Evolutionary conservation across 1,140 invertebrate genomes (phyloP), one percentile per base, ranked within the genome.

Genomic region (Portunus trituberculatus): DNA sequence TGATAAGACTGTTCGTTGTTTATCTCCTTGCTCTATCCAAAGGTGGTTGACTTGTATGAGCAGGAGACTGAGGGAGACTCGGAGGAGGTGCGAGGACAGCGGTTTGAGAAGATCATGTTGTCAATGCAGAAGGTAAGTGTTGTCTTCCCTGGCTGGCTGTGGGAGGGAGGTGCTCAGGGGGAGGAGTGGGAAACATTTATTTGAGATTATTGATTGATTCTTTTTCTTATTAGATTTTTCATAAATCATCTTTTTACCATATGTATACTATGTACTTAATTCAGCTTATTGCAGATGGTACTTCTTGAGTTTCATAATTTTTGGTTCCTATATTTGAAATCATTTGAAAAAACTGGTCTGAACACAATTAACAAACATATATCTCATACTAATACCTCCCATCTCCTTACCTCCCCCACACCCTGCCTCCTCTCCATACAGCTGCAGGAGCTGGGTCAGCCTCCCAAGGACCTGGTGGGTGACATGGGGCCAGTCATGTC

Each of bases 391-490:
- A 20, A 84, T 84, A 28, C 31, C 83, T 29, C 31, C 0, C 6
- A 16, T 39, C 25, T 8, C 28, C n/a, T 14, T 29, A 91, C 20
- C 48, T 28, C 32, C 48, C 52, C 32, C 8, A 0, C 8, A 20
- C 48, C 16, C 48, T 39, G 10, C 32, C 76, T 25, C 32, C 52
- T 67, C 10, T 39, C 28, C 45, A 25, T 76, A 87, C 89, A 95
- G 94, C 90, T 95, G 20, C 94, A 95, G 83, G 94, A 95, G 48
- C 48, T 95, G 90, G 94, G 94, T 87, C 94, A 95, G 83, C 94
- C 94, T 10, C 94, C 94, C 52, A 92, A 95, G 48, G 94, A 95
- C 2, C 46, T 95, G 90, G 94, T 95, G 16, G 94, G 94, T n/a
- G 94, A 95, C 67, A 45, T 95, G 90, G 94, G 94, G 31, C 94